Base-by-base conservation (phyloP, 2,113 vertebrate species). In the Speoplatyrhinus poulsoni region DNA sequence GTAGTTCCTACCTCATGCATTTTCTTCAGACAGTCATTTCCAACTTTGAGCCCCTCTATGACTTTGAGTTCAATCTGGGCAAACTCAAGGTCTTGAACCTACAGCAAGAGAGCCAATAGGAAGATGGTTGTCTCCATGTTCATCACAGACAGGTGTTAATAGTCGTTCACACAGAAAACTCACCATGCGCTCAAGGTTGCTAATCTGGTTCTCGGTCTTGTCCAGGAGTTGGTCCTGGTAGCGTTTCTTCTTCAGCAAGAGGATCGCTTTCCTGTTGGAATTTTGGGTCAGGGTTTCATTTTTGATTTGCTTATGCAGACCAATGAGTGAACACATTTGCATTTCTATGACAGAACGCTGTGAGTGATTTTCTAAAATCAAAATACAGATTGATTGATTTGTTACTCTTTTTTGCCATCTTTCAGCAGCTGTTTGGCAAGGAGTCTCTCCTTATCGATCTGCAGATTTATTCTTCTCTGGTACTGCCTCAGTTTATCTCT, bases 81-180 rank as follows among this genome's bases (percentile, higher is more conserved):
- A 77, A 99, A 99, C 75, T 99, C 98, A 19, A 99, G 93, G 72
- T 96, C 96, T 82, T 98, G 96, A 13, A 99, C 97, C 98, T 99
- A 83, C 16, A 67, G 3, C 4, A 6, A 19, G 32, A 48, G 70
- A 56, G 9, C 59, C 16, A 1, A 8, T 1, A 64, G 9, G 47
- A 2, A 17, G 12, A 0, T 6, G 3, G 53, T 58, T 0, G 17
- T 33, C 11, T 4, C 53, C 4, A 4, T 4, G 0, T 32, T 9
- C 0, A 56, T 9, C 54, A 48, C 5, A 46, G 26, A 32, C 36
- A 46, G 4, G 36, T 63, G 54, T 16, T 9, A 17, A 9, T 7
- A n/a, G 13, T 13, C 16, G 3, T n/a, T 54, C 16, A 56, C 16
- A 16, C 3, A 1, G 3, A 1, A 3, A 10, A 13, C 93, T 89